A percentile compares a stretch with the other conserved stretches of the same genome.
These are phyloP conservation scores for Meloidogyne exigua DNA, from an alignment of 1,140 invertebrate genomes.

Conservation along the genomic window DNA sequence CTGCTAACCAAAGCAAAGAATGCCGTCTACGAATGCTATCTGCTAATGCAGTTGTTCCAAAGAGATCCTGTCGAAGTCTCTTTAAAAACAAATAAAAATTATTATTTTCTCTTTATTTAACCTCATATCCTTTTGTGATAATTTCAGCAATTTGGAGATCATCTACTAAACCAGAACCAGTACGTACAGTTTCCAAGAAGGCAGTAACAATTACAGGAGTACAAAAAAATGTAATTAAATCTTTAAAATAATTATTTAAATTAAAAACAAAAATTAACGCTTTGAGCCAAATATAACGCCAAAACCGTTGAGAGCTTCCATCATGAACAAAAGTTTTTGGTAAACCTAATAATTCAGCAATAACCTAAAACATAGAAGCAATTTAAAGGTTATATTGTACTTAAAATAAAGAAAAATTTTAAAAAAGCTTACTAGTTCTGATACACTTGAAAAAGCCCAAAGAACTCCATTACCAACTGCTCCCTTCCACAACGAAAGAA, in stretches of 20 bases:
- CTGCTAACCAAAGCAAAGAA: constrained; percentile 31
- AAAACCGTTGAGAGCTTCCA: constrained; percentile 49
- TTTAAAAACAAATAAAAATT: not conserved
- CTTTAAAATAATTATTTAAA: constrained; percentile 19
- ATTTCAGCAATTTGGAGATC: constrained; percentile 43
- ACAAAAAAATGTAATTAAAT: constrained; percentile 25
- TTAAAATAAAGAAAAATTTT: not conserved
- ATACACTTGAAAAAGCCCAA: constrained; percentile 33
- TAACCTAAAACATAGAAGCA: no score
- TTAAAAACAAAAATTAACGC: constrained; percentile 27
- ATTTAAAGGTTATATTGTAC: not conserved
- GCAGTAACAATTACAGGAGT: constrained; percentile 48
- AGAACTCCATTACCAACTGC: constrained; percentile 43
- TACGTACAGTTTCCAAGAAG: constrained; percentile 47
- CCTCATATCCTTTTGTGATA: constrained; percentile 36
- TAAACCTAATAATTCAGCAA: constrained; percentile 46
- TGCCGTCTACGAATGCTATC: constrained; percentile 34
- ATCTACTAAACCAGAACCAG: constrained; percentile 9
- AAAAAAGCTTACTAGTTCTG: constrained; percentile 37
- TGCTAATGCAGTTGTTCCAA: constrained; percentile 24
- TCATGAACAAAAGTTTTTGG: constrained; percentile 42
- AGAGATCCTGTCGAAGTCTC: constrained; percentile 41
- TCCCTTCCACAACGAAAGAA: constrained; percentile 47
- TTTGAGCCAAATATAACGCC: constrained; percentile 42
- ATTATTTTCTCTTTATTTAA: not conserved